Evolutionary conservation across 2,888 invertebrate genomes (phyloP).

Genomic region (Temnothorax ravouxi): DNA sequence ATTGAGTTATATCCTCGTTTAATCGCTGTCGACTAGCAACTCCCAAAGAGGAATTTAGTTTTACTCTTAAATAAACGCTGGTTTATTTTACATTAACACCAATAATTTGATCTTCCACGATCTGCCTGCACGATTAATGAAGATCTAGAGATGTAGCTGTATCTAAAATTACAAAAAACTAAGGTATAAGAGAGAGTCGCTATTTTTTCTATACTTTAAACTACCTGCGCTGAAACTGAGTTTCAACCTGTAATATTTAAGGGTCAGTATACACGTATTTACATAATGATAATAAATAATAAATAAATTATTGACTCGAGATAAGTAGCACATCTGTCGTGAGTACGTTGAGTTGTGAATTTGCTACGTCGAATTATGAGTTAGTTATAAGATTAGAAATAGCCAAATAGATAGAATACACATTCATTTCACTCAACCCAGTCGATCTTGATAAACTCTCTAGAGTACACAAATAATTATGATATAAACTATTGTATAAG

Average conservation of each 20-base stretch:
- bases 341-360: not conserved
- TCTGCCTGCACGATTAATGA: not conserved
- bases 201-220: not conserved
- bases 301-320: not conserved
- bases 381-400: not conserved
- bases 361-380: not conserved
- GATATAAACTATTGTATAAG: not conserved
- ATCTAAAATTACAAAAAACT: not conserved
- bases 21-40: not conserved
- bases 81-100: not conserved
- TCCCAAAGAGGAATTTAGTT: not conserved
- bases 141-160: not conserved
- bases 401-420: not conserved
- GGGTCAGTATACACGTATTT: not conserved
- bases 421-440: not conserved
- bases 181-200: not conserved
- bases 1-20: not conserved
- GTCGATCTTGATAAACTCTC: not conserved
- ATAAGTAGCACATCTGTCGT: slow-evolving; percentile 8
- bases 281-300: not conserved
- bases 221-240: not conserved
- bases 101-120: not conserved
- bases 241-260: not conserved
- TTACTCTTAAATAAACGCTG: not conserved
- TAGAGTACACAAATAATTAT: slow-evolving; percentile 3